phyloP scores from a whole-genome alignment of 2,888 invertebrate species.

The Netelia fuscicornis region DNA sequence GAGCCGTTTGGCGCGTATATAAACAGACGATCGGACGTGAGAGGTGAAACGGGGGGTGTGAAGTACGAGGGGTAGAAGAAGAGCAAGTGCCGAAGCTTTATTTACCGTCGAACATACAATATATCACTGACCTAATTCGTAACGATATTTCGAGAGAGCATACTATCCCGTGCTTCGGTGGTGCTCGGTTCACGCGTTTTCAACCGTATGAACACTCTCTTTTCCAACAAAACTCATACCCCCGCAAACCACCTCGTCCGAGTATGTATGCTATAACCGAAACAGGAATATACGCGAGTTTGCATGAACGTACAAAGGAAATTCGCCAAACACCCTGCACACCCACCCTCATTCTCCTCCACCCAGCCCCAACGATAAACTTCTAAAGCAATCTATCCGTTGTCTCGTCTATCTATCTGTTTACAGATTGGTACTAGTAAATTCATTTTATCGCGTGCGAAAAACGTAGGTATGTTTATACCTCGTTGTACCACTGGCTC shows the following conservation, averaged over 20 bases:
- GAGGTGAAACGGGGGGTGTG: too few relatives aligned
- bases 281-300: background rate
- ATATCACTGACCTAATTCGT: slow-evolving; percentile 67
- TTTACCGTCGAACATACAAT: slow-evolving; percentile 68
- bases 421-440: slow-evolving; percentile 15
- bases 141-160: slow-evolving; percentile 52
- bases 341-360: background rate
- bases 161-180: background rate
- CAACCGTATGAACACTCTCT: slow-evolving; percentile 26
- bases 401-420: slow-evolving; percentile 44
- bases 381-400: slow-evolving; percentile 45
- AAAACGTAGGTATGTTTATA: background rate
- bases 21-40: background rate
- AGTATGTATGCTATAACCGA: background rate
- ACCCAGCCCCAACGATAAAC: background rate
- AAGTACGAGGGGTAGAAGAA: background rate
- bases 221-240: background rate
- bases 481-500: background rate
- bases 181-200: slow-evolving; percentile 2
- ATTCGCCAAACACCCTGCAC: slow-evolving; percentile 5
- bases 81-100: slow-evolving; percentile 52
- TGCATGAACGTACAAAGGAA: slow-evolving; percentile 6
- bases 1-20: background rate
- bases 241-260: too few relatives aligned
- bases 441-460: slow-evolving; percentile 27